These are phyloP conservation scores for Caenorhabditis inopinata DNA, from an alignment of 1,140 invertebrate genomes.

Conservation along the genomic window DNA sequence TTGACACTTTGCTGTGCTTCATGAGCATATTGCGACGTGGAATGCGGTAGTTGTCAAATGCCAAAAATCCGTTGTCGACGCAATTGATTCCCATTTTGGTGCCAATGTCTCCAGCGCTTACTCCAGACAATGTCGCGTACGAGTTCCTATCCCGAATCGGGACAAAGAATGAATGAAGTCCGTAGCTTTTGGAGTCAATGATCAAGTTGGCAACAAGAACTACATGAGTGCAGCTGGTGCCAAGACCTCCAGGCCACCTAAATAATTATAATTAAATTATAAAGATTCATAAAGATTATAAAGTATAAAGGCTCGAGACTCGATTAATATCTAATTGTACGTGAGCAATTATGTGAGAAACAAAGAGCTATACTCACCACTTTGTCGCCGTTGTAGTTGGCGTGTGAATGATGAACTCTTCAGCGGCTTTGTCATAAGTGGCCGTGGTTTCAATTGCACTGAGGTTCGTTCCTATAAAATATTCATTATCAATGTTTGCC, in stretches of 20 bases:
- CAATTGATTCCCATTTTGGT: slow-evolving; percentile 85
- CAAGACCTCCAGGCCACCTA: slow-evolving; percentile 73
- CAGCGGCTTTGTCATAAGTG: slow-evolving; percentile 79
- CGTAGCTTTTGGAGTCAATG: slow-evolving; percentile 79
- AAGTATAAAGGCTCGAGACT: too few relatives aligned
- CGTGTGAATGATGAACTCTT: slow-evolving; percentile 85
- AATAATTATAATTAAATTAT: neutral
- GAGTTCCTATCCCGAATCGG: slow-evolving; percentile 75
- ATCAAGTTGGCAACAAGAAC: slow-evolving; percentile 82
- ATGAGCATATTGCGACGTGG: slow-evolving; percentile 86
- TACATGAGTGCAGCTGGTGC: slow-evolving; percentile 88
- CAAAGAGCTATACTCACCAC: too few relatives aligned
- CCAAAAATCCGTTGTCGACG: slow-evolving; percentile 76
- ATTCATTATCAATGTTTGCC: too few relatives aligned
- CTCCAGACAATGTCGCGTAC: slow-evolving; percentile 84
- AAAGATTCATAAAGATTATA: too few relatives aligned
- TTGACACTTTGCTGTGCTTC: slow-evolving; percentile 80
- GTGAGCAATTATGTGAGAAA: neutral
- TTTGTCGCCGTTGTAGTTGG: slow-evolving; percentile 82
- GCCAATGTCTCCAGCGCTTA: slow-evolving; percentile 89
- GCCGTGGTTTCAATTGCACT: slow-evolving; percentile 86
- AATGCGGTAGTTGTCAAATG: slow-evolving; percentile 70
- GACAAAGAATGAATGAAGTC: slow-evolving; percentile 88
- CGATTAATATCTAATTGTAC: too few relatives aligned
- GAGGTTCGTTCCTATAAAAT: slow-evolving; percentile 77